Conservation (phyloP, 2,797 vertebrate species). For the Fistularia tabacaria region DNA sequence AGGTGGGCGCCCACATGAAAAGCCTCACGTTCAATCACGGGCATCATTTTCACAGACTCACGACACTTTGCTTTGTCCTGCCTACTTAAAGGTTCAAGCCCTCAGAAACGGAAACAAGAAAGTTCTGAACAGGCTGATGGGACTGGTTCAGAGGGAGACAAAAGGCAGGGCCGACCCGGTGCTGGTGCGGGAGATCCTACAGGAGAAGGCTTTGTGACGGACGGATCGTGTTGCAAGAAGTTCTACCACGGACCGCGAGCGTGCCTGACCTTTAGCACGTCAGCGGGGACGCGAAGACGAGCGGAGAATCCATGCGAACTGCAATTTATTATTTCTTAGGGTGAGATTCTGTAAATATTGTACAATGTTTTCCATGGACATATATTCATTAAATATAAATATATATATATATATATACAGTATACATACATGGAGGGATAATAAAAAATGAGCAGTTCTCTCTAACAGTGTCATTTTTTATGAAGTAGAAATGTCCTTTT, state of each 20-base stretch:
- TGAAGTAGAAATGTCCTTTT: too few relatives aligned
- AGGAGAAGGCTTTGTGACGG: conserved; percentile 76
- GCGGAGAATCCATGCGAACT: too few relatives aligned
- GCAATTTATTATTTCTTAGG: background rate
- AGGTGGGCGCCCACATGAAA: conserved; percentile 71
- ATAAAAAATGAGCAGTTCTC: too few relatives aligned
- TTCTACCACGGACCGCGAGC: too few relatives aligned
- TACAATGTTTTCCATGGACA: background rate
- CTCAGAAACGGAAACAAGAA: conserved; percentile 84
- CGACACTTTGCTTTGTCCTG: background rate
- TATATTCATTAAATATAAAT: too few relatives aligned
- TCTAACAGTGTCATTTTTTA: too few relatives aligned
- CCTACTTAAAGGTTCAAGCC: conserved; percentile 76
- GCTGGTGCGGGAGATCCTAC: conserved; percentile 79
- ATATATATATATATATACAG: too few relatives aligned
- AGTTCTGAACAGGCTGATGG: conserved; percentile 91
- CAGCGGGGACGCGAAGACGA: too few relatives aligned
- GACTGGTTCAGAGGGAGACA: conserved; percentile 84
- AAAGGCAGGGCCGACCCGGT: conserved; percentile 82
- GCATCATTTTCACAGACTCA: background rate
- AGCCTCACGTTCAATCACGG: background rate
- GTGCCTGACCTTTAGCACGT: background rate
- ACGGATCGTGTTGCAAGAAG: background rate
- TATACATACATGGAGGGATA: too few relatives aligned
- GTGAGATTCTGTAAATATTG: conserved; percentile 32